Percentiles rank a stretch among this genome's conserved stretches.
phyloP scores from a whole-genome alignment of 37 sponge, comb jelly and placozoan species.

The Diacarnus erythraeanus region DNA sequence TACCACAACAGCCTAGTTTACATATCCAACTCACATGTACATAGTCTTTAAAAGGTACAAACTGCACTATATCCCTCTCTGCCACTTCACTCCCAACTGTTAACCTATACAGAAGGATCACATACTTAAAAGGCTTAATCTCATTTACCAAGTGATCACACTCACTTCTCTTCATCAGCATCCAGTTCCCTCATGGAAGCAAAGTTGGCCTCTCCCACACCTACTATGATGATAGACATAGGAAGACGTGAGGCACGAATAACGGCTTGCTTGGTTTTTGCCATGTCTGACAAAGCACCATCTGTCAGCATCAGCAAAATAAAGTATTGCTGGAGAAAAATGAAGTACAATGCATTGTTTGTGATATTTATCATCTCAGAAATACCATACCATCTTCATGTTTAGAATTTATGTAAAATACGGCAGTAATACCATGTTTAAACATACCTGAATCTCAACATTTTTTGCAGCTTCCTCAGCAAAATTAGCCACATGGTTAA shows the following conservation, averaged over 20 bases:
- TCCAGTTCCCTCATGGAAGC: conserved; percentile 54
- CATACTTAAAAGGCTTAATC: background rate
- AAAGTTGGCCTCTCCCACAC: conserved; percentile 86
- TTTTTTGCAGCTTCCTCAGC: conserved; percentile 57
- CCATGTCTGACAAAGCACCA: conserved; percentile 88
- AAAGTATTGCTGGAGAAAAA: conserved; percentile 80
- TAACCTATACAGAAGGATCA: conserved; percentile 23
- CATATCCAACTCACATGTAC: conserved; percentile 25
- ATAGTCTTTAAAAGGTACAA: conserved; percentile 79
- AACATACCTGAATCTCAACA: conserved; percentile 22
- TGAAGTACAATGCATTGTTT: background rate
- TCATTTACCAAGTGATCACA: background rate
- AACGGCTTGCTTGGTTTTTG: conserved; percentile 72
- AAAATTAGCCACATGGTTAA: conserved; percentile 79
- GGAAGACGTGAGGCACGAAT: conserved; percentile 85
- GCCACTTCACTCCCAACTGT: conserved; percentile 31
- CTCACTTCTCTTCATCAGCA: conserved; percentile 35
- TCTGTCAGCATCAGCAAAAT: conserved; percentile 92
- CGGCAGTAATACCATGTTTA: too few species aligned
- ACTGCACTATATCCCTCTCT: conserved; percentile 90
- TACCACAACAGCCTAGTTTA: too few species aligned
- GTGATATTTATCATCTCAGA: background rate
- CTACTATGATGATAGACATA: conserved; percentile 92
- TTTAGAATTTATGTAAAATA: too few species aligned
- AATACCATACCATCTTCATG: too few species aligned